A percentile compares a stretch with the other conserved stretches of the same genome.
Conservation (phyloP, 2,113 vertebrate genomes). For the Ammodytes marinus region DNA sequence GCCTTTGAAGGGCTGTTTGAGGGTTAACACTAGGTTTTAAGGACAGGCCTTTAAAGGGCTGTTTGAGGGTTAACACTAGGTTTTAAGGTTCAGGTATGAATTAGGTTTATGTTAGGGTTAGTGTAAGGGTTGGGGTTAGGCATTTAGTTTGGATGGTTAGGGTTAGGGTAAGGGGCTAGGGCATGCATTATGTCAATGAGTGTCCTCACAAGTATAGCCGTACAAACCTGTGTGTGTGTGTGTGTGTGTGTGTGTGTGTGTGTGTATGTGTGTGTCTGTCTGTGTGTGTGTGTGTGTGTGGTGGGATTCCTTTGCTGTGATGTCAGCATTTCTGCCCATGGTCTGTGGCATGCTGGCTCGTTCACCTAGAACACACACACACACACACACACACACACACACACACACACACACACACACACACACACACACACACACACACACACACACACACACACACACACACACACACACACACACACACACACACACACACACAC, state of each 20-base stretch:
- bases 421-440: background rate
- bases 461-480: background rate
- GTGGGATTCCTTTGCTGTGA: slow-evolving; percentile 46
- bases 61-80: too few relatives aligned
- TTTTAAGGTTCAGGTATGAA: too few relatives aligned
- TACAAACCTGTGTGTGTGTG: background rate
- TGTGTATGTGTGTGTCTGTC: background rate
- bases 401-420: background rate
- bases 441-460: slow-evolving; percentile 8
- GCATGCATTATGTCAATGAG: too few relatives aligned
- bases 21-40: too few relatives aligned
- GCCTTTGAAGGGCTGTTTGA: too few relatives aligned
- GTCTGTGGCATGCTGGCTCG: slow-evolving; percentile 52
- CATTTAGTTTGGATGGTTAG: too few relatives aligned
- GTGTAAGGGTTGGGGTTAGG: too few relatives aligned
- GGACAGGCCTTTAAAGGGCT: too few relatives aligned
- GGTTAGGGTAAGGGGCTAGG: too few relatives aligned
- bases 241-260: slow-evolving; percentile 5
- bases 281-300: slow-evolving; percentile 18
- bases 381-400: background rate
- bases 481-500: slow-evolving; percentile 32
- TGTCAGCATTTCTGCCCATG: slow-evolving; percentile 48
- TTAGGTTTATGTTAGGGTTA: too few relatives aligned
- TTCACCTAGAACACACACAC: slow-evolving; percentile 45
- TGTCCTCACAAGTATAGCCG: background rate